Evolutionary conservation across 2,113 vertebrate genomes (phyloP), one percentile per base, ranked within the genome.

Genomic region (Crypturellus undulatus): DNA sequence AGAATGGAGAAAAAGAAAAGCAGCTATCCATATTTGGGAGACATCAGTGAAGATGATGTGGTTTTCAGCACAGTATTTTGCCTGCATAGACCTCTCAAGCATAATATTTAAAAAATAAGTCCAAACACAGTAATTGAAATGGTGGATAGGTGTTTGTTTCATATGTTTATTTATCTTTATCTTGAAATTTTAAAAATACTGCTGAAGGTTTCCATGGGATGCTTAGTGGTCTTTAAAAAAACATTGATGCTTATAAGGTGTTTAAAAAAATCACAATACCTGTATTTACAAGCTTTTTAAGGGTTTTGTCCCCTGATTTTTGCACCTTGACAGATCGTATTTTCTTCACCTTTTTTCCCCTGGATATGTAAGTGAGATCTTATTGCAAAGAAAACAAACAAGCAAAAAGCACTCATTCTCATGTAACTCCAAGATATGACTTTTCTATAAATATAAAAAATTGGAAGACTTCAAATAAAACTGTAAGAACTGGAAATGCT

Each of bases 261-360:
- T 80, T 88, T 52, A 68, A 62, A 47, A 47, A 51, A 47, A 34
- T 70, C 45, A 17, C 72, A 18, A 73, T 79, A 16, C 70, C 19
- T 70, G 68, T 85, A 90, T 80, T 70, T 10, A 1, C 2, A 63
- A 30, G 14, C 19, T 11, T 79, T 85, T 83, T 51, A 75, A 59
- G 76, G 64, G 38, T 20, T 83, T 80, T 83, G 38, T 88, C 42
- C 77, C 32, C 45, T 60, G 51, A 38, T 73, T 82, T 89, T 79
- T 63, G 79, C 7, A 3, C 69, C 0, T 1, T 49, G 14, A 75
- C 6, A 25, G 25, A 42, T 68, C 34, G 28, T 69, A n/a, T 0
- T 49, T 91, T 90, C 49, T 40, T 63, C 59, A 73, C 6, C 38
- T 94, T 83, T 86, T 49, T 30, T 95, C 63, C 78, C 82, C 36